A percentile compares a stretch with the other conserved stretches of the same genome.
Conservation (phyloP, 92 coral and sea anemone genomes). For the Porites divaricata region DNA sequence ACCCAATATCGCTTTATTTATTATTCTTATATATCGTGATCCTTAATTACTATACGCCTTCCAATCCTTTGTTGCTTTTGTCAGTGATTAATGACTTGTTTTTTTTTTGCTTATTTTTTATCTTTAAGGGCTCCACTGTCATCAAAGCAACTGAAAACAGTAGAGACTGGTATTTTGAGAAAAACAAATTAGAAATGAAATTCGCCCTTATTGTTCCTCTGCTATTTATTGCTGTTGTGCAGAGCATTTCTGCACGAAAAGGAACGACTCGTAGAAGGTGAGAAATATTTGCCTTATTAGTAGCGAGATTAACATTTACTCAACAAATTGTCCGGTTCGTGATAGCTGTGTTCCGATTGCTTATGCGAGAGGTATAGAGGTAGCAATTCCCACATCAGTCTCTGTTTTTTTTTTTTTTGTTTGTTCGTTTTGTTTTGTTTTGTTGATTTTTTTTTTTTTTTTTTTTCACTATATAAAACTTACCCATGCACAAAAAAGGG, state of each 20-base stretch:
- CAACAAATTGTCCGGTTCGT: too few species aligned
- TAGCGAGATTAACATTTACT: neutral
- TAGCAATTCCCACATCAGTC: too few species aligned
- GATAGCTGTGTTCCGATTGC: too few species aligned
- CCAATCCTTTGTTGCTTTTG: neutral
- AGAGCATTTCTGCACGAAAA: neutral
- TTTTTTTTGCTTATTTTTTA: neutral
- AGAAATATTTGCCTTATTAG: neutral
- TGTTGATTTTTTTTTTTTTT: too few species aligned
- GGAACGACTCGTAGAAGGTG: slow-evolving; percentile 2
- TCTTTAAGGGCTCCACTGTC: neutral
- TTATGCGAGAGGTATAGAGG: too few species aligned
- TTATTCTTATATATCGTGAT: neutral
- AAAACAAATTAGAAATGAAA: neutral
- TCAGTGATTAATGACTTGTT: neutral
- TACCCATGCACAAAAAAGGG: too few species aligned
- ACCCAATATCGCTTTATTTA: neutral
- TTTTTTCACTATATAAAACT: too few species aligned
- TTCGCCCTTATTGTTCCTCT: neutral
- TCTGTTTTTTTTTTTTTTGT: too few species aligned
- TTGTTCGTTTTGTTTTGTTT: too few species aligned
- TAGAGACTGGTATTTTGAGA: neutral
- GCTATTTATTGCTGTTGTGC: neutral
- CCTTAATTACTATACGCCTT: too few species aligned
- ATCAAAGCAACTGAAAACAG: neutral